Evolutionary conservation across 2,888 invertebrate species (phyloP).

Genomic region (Epistrophella euchroma): DNA sequence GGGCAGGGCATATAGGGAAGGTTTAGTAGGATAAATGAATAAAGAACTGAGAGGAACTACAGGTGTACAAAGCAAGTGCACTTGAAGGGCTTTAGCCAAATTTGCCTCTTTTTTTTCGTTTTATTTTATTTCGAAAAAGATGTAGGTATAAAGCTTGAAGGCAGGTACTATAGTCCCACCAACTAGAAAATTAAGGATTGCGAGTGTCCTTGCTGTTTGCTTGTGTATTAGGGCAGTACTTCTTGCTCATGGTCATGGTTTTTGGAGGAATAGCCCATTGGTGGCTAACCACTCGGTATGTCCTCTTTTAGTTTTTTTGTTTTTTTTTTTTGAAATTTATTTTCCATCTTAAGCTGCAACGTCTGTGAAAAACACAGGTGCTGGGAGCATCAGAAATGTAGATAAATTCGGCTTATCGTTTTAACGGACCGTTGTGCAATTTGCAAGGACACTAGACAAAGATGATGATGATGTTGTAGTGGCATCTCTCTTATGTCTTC

Average conservation of each 20-base stretch:
- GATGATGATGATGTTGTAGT: slow-evolving; percentile 31
- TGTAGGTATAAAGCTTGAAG: slow-evolving; percentile 31
- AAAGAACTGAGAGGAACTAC: slow-evolving; percentile 66
- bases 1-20: neutral
- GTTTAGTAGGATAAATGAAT: slow-evolving; percentile 50
- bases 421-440: slow-evolving; percentile 68
- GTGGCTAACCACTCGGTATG: slow-evolving; percentile 48
- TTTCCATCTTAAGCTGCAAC: slow-evolving; percentile 68
- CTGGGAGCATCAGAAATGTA: slow-evolving; percentile 62
- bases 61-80: slow-evolving; percentile 60
- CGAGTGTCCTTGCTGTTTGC: slow-evolving; percentile 49
- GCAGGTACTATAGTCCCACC: slow-evolving; percentile 33
- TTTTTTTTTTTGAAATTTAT: slow-evolving; percentile 53
- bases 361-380: slow-evolving; percentile 72
- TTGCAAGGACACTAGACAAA: slow-evolving; percentile 62
- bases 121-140: slow-evolving; percentile 13
- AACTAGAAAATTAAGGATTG: slow-evolving; percentile 51
- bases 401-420: slow-evolving; percentile 73
- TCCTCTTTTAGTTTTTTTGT: slow-evolving; percentile 11
- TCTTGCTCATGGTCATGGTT: slow-evolving; percentile 62
- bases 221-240: slow-evolving; percentile 56
- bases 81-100: slow-evolving; percentile 44
- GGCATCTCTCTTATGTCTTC: neutral
- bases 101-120: slow-evolving; percentile 13
- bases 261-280: slow-evolving; percentile 41